Evolutionary conservation across 2,113 vertebrate species (phyloP).

Genomic region (Loxodonta africana): DNA sequence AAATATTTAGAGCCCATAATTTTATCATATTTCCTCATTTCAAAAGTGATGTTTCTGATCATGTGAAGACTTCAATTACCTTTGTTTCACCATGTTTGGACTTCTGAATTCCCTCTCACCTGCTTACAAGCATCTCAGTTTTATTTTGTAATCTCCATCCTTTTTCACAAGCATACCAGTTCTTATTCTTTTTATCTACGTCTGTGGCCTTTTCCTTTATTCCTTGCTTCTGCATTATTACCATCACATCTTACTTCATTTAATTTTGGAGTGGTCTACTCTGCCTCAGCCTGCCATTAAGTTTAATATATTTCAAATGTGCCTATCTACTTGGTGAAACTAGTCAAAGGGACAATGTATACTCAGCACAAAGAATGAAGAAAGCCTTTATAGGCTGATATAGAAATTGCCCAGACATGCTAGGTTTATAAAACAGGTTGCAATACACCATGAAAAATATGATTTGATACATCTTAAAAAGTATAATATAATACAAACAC

Average conservation of each 20-base stretch:
- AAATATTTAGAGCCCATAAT: background rate
- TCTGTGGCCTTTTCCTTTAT: background rate
- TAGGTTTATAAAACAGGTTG: background rate
- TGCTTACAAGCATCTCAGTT: background rate
- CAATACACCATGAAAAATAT: background rate
- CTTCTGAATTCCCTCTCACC: background rate
- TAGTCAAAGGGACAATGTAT: background rate
- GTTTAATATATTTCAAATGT: background rate
- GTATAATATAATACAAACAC: background rate
- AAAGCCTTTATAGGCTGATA: background rate
- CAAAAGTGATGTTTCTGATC: background rate
- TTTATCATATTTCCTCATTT: background rate
- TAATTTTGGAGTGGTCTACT: background rate
- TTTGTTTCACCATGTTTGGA: background rate
- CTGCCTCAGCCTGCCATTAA: background rate
- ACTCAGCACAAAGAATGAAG: background rate
- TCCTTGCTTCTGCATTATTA: background rate
- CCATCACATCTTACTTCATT: background rate
- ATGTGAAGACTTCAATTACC: background rate
- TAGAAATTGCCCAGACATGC: background rate
- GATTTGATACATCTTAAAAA: background rate
- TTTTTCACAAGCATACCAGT: background rate
- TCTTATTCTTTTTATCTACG: background rate
- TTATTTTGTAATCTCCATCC: too few relatives aligned
- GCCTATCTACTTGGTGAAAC: background rate